Conservation (phyloP, 1,140 invertebrate species). For the Leptinotarsa lineolata region DNA sequence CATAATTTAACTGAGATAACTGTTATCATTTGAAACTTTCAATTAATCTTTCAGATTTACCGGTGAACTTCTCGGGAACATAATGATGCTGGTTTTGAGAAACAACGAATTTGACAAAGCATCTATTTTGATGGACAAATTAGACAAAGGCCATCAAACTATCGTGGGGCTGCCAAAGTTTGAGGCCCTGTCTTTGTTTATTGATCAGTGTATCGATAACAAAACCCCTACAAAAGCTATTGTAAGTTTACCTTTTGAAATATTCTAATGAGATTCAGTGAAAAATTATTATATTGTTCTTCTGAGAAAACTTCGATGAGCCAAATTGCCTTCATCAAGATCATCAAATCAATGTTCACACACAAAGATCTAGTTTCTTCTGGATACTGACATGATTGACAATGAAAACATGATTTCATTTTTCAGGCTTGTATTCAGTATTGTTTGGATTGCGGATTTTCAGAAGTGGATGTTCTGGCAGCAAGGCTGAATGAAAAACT, state of each 20-base stretch:
- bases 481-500: conserved; percentile 55
- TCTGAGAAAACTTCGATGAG: too few species aligned
- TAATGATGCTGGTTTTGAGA: conserved; percentile 59
- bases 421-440: conserved; percentile 61
- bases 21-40: background rate
- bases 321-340: background rate
- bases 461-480: conserved; percentile 55
- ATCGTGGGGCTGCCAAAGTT: conserved; percentile 62
- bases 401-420: background rate
- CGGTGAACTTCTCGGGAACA: conserved; percentile 63
- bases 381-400: too few species aligned
- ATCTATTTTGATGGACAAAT: conserved; percentile 58
- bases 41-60: conserved; percentile 57
- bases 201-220: conserved; percentile 58
- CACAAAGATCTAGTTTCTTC: too few species aligned
- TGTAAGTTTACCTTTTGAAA: conserved; percentile 46
- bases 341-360: too few species aligned
- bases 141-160: conserved; percentile 59
- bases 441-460: conserved; percentile 60
- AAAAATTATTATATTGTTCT: background rate
- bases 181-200: conserved; percentile 56
- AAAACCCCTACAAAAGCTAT: conserved; percentile 59
- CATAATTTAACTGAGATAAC: background rate
- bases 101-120: conserved; percentile 60
- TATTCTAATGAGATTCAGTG: background rate